Percentiles rank a stretch among this genome's conserved stretches.
These are phyloP conservation scores for Etheostoma perlongum DNA, from an alignment of 2,797 vertebrate genomes.

Conservation along the genomic window DNA sequence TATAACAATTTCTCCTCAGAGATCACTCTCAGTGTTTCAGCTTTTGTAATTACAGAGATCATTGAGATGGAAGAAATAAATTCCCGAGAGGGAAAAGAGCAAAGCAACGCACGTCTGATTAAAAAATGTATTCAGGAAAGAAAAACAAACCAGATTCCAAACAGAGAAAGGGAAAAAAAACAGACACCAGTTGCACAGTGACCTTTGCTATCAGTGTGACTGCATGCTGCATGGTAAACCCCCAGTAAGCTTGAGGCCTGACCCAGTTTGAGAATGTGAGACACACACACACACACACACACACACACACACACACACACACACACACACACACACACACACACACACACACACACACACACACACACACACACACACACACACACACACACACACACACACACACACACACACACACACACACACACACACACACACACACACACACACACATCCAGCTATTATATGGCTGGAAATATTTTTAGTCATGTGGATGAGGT, in stretches of 20 bases:
- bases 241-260: constrained; percentile 72
- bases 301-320: constrained; percentile 28
- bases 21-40: neutral
- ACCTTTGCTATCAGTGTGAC: constrained; percentile 71
- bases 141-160: constrained; percentile 30
- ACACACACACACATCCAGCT: constrained; percentile 62
- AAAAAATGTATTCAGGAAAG: constrained; percentile 37
- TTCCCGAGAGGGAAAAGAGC: neutral
- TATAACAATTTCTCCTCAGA: neutral
- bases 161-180: constrained; percentile 45
- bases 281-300: constrained; percentile 49
- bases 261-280: constrained; percentile 80
- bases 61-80: neutral
- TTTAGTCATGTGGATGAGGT: constrained; percentile 74
- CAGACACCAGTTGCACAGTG: constrained; percentile 64
- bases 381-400: constrained; percentile 41
- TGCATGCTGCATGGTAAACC: constrained; percentile 65
- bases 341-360: too few relatives aligned
- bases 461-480: constrained; percentile 78
- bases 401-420: constrained; percentile 21
- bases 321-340: constrained; percentile 21
- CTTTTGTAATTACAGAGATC: constrained; percentile 4
- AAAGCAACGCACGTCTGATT: neutral
- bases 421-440: constrained; percentile 18
- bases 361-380: constrained; percentile 42